Evolutionary conservation across 2,888 invertebrate species (phyloP).

Genomic region (Drosophila anceps): DNA sequence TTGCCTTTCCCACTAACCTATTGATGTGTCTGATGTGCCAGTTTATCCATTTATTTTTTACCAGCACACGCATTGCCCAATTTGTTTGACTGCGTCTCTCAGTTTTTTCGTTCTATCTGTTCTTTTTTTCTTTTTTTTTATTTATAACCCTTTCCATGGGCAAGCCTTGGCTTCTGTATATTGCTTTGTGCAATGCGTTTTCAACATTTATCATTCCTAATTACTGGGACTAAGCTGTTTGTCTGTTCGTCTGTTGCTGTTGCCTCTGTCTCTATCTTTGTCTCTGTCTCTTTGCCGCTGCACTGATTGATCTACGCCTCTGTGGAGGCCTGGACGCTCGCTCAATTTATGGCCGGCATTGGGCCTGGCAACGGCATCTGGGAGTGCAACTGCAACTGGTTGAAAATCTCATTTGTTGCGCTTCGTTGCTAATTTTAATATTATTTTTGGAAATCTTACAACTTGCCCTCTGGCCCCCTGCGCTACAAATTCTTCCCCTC

Average conservation of each 20-base stretch:
- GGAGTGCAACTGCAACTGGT: constrained; percentile 31
- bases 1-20: constrained; percentile 35
- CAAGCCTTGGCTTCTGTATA: constrained; percentile 34
- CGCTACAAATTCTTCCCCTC: constrained; percentile 3
- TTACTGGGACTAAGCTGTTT: constrained; percentile 74
- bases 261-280: background rate
- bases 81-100: constrained; percentile 22
- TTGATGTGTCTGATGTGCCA: constrained; percentile 24
- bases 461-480: constrained; percentile 49
- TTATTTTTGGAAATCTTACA: constrained; percentile 80
- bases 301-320: constrained; percentile 65
- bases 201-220: constrained; percentile 77
- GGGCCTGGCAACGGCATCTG: constrained; percentile 17
- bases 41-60: constrained; percentile 38
- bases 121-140: constrained; percentile 32
- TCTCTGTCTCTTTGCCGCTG: background rate
- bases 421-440: constrained; percentile 81
- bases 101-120: constrained; percentile 2
- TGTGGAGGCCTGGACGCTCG: constrained; percentile 40
- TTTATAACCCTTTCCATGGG: constrained; percentile 68
- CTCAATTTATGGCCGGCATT: constrained; percentile 39
- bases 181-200: constrained; percentile 28
- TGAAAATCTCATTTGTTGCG: constrained; percentile 75
- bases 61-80: constrained; percentile 44
- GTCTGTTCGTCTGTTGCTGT: constrained; percentile 31